phyloP scores from a whole-genome alignment of 2,113 vertebrate species.

The Channa argus region DNA sequence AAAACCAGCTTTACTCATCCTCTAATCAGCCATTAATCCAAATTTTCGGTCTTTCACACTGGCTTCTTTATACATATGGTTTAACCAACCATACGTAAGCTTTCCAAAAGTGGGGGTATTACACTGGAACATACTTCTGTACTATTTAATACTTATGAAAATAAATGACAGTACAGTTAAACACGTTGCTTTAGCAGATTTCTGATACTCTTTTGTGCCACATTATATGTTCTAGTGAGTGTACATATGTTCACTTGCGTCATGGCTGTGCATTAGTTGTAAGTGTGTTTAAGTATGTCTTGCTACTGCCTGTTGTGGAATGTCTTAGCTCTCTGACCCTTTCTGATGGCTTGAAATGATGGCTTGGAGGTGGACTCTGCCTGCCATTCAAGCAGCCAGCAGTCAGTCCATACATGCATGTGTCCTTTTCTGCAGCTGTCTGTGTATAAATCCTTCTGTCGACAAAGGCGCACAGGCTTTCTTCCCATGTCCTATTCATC shows the following conservation, averaged over 20 bases:
- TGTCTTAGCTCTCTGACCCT: conserved; percentile 55
- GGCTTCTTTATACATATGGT: conserved; percentile 32
- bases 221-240: neutral
- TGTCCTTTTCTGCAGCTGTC: conserved; percentile 77
- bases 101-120: neutral
- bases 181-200: conserved; percentile 1
- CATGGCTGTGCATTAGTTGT: neutral
- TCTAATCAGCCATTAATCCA: conserved; percentile 65
- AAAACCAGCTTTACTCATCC: conserved; percentile 45
- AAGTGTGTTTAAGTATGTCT: conserved; percentile 5
- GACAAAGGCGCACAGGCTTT: conserved; percentile 61
- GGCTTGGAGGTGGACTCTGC: conserved; percentile 57
- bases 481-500: conserved; percentile 48
- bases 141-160: conserved; percentile 11
- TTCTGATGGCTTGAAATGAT: conserved; percentile 48
- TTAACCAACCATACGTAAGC: neutral
- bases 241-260: conserved; percentile 19
- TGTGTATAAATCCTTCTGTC: conserved; percentile 80
- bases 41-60: conserved; percentile 42
- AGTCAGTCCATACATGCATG: conserved; percentile 49
- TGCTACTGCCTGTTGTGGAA: conserved; percentile 69
- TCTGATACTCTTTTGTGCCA: neutral
- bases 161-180: conserved; percentile 9
- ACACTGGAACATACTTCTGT: conserved; percentile 1
- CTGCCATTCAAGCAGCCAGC: conserved; percentile 33